Percentiles rank a stretch among this genome's conserved stretches.
Conservation (phyloP, 2,113 vertebrate species). For the Sinocyclocheilus rhinocerous region DNA sequence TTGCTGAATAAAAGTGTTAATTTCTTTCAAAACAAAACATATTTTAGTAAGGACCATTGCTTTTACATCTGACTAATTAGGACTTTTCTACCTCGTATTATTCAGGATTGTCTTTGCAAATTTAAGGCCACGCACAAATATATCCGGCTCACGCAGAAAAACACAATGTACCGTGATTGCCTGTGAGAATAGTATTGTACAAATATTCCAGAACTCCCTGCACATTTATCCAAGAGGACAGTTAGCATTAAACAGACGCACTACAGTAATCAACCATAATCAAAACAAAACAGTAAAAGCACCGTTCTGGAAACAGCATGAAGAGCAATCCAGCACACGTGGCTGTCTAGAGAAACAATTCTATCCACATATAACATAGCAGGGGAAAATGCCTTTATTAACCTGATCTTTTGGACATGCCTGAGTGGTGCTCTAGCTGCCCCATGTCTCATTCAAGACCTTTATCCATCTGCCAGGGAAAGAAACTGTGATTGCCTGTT, state of each 20-base stretch:
- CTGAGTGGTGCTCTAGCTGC: not conserved
- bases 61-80: not conserved
- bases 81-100: not conserved
- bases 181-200: not conserved
- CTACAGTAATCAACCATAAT: not conserved
- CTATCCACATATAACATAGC: not conserved
- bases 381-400: not conserved
- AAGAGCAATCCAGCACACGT: slow-evolving; percentile 18
- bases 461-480: slow-evolving; percentile 11
- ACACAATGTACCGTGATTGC: slow-evolving; percentile 31
- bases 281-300: slow-evolving; percentile 4
- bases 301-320: not conserved
- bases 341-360: not conserved
- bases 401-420: not conserved
- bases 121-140: not conserved
- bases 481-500: slow-evolving; percentile 43
- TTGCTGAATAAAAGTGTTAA: too few species aligned
- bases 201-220: not conserved
- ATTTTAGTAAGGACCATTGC: not conserved
- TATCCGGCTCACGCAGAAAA: not conserved
- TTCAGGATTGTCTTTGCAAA: not conserved
- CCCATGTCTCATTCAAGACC: not conserved
- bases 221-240: not conserved
- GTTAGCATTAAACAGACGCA: not conserved
- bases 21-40: too few species aligned